Evolutionary conservation across 2,113 vertebrate species (phyloP).

Genomic region (Mugil cephalus): DNA sequence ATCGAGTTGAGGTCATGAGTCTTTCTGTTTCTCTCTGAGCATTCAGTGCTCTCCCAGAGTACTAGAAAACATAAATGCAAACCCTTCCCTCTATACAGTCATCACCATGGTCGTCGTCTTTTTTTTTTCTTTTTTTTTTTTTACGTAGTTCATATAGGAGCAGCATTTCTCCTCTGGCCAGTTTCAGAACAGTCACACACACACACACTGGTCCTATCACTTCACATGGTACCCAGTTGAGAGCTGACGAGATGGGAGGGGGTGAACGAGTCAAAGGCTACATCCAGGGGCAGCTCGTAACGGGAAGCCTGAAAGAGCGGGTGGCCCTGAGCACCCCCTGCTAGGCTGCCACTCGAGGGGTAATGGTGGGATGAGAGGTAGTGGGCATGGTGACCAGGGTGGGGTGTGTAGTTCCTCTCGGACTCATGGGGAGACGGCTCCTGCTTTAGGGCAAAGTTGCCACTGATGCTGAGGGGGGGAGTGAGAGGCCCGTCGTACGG

Average conservation of each 20-base stretch:
- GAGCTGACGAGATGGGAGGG: constrained; percentile 84
- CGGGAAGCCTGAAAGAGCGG: constrained; percentile 87
- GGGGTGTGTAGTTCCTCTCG: constrained; percentile 87
- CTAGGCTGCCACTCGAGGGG: constrained; percentile 77
- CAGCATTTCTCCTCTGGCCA: not conserved
- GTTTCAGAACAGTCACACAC: constrained; percentile 72
- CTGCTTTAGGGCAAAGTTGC: constrained; percentile 95
- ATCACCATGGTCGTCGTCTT: constrained; percentile 1
- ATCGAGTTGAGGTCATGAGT: constrained; percentile 62
- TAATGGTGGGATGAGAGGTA: constrained; percentile 85
- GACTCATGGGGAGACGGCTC: constrained; percentile 90
- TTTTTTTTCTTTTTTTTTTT: no score
- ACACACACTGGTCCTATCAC: constrained; percentile 77
- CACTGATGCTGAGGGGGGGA: constrained; percentile 93
- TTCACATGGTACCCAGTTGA: constrained; percentile 89
- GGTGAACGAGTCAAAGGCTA: constrained; percentile 90
- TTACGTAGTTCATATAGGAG: constrained; percentile 37
- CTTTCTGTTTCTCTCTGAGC: constrained; percentile 55
- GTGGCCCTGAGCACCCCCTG: constrained; percentile 85
- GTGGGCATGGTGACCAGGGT: constrained; percentile 74
- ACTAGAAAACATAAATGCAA: constrained; percentile 58
- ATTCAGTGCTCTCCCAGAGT: constrained; percentile 52
- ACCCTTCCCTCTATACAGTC: constrained; percentile 52
- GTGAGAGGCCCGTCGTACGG: constrained; percentile 95
- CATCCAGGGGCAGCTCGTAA: constrained; percentile 92